Conservation (phyloP, 2,888 invertebrate species). For the Callosobruchus maculatus region DNA sequence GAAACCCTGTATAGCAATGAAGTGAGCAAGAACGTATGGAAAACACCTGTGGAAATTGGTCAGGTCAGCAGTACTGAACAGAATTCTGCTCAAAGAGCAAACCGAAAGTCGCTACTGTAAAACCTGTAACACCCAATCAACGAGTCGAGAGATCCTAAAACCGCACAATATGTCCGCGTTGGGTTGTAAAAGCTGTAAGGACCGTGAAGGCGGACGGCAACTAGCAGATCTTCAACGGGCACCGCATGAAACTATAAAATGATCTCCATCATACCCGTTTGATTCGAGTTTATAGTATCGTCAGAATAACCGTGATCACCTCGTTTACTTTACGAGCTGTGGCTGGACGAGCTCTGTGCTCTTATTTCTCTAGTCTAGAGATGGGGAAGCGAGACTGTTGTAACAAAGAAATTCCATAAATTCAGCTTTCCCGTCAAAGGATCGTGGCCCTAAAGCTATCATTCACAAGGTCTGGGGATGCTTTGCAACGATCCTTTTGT, state of each 20-base stretch:
- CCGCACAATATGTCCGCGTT: not conserved
- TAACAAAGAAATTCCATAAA: too few species aligned
- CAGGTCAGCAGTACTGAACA: too few species aligned
- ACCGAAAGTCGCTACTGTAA: not conserved
- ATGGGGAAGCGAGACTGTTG: too few species aligned
- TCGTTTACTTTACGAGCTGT: constrained; percentile 40
- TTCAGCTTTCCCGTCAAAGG: too few species aligned
- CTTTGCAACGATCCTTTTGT: too few species aligned
- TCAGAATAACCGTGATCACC: constrained; percentile 30
- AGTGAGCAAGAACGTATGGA: too few species aligned
- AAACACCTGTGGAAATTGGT: too few species aligned
- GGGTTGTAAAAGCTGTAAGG: constrained; percentile 1
- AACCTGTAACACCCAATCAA: not conserved
- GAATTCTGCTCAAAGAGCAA: not conserved
- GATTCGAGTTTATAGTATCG: constrained; percentile 34
- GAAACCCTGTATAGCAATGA: too few species aligned
- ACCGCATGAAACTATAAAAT: constrained; percentile 33
- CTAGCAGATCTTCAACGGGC: constrained; percentile 11
- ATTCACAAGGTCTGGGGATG: too few species aligned
- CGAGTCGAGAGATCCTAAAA: not conserved
- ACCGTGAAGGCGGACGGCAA: not conserved
- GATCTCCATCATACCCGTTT: constrained; percentile 34
- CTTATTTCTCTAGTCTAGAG: not conserved
- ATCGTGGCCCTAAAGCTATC: too few species aligned
- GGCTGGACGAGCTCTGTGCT: constrained; percentile 23